Evolutionary conservation across 1,140 invertebrate species (phyloP).

Genomic region (Teleogryllus occipitalis): DNA sequence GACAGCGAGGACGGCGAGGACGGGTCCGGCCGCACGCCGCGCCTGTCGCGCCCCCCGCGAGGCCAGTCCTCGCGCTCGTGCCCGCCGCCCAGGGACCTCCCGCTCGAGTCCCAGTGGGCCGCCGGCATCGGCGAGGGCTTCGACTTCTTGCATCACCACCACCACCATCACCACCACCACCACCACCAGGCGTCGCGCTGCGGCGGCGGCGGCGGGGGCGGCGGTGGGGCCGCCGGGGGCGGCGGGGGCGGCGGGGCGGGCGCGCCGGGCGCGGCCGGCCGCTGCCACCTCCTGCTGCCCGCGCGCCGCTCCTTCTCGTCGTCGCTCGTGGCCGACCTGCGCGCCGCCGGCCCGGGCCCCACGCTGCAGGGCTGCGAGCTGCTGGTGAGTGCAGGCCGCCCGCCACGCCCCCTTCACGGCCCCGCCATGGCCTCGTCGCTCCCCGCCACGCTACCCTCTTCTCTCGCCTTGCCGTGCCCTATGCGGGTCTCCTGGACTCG

Average conservation of each 20-base stretch:
- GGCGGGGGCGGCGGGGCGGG: background rate
- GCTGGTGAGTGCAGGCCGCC: constrained; percentile 10
- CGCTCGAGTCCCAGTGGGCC: constrained; percentile 23
- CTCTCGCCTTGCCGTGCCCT: too few relatives aligned
- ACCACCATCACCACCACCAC: constrained; percentile 17
- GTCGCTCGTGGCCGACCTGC: constrained; percentile 27
- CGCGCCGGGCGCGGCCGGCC: background rate
- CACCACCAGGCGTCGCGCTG: background rate
- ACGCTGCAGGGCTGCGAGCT: constrained; percentile 21
- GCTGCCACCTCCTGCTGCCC: constrained; percentile 11
- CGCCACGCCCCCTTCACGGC: too few relatives aligned
- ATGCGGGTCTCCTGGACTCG: too few relatives aligned
- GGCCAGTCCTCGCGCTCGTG: constrained; percentile 16
- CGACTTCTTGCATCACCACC: constrained; percentile 20
- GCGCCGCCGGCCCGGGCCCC: constrained; percentile 21
- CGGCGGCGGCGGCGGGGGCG: constrained; percentile 7
- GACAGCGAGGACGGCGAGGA: constrained; percentile 28
- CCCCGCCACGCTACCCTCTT: too few relatives aligned
- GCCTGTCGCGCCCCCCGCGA: background rate
- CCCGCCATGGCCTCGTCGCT: too few relatives aligned
- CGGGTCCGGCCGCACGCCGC: background rate
- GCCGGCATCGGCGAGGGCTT: constrained; percentile 21
- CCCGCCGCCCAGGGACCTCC: constrained; percentile 18
- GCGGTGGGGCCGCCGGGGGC: constrained; percentile 22
- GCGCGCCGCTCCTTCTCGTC: constrained; percentile 28